Conservation (phyloP, 2,113 vertebrate species). For the Paedocypris sp. region DNA sequence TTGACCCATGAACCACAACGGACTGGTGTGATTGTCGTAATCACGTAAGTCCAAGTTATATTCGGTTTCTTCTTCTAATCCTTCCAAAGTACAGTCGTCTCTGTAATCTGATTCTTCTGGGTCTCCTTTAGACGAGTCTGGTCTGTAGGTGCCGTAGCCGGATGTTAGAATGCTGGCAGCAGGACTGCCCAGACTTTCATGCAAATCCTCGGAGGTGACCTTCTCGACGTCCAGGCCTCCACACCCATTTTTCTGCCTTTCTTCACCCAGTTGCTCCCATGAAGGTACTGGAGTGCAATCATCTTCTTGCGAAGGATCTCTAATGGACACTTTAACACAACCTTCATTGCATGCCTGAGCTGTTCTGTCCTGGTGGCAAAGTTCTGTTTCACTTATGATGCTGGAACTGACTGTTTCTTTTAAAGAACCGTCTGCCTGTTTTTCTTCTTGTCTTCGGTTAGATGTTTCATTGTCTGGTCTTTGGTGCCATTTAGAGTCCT, state of each 20-base stretch:
- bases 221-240: background rate
- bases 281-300: background rate
- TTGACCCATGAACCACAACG: background rate
- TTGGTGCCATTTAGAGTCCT: background rate
- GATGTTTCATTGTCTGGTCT: background rate
- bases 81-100: constrained; percentile 39
- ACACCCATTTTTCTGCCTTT: background rate
- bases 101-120: constrained; percentile 35
- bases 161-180: constrained; percentile 50
- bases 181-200: constrained; percentile 30
- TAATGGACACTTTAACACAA: background rate
- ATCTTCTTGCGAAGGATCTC: background rate
- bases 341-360: background rate
- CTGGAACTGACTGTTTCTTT: background rate
- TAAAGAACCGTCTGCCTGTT: background rate
- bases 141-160: constrained; percentile 50
- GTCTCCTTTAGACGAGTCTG: constrained; percentile 33
- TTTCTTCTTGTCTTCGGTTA: background rate
- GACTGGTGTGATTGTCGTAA: background rate
- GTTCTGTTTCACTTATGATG: background rate
- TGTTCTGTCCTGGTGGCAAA: background rate
- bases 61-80: constrained; percentile 27
- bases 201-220: background rate
- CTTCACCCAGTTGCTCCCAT: background rate
- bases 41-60: background rate